A percentile compares a stretch with the other conserved stretches of the same genome.
Conservation (phyloP, 1,140 invertebrate genomes). For the Pararge aegeria region DNA sequence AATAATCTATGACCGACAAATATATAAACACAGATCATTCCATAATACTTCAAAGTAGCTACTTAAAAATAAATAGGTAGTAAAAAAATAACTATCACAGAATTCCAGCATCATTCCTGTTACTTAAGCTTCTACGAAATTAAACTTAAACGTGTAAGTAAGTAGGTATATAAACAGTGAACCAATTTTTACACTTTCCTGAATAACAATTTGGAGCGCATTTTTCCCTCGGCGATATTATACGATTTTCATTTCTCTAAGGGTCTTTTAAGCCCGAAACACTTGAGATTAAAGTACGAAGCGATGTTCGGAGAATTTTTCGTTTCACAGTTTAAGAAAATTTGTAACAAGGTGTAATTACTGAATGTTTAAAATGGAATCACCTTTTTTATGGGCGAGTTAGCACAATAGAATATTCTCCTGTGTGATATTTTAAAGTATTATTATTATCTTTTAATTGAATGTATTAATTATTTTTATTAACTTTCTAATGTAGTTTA, state of each 20-base stretch:
- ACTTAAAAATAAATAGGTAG: too few species aligned
- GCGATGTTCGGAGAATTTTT: not conserved
- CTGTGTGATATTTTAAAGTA: not conserved
- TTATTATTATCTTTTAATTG: too few species aligned
- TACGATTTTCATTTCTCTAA: not conserved
- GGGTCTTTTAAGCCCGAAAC: not conserved
- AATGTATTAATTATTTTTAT: too few species aligned
- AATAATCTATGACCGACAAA: too few species aligned
- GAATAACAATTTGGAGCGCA: not conserved
- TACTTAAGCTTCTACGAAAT: too few species aligned
- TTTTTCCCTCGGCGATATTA: not conserved
- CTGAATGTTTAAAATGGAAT: not conserved
- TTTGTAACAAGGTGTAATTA: conserved; percentile 1
- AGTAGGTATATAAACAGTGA: not conserved
- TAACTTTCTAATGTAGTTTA: too few species aligned
- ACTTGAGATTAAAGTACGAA: not conserved
- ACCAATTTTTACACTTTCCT: conserved; percentile 1
- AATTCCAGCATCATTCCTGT: too few species aligned
- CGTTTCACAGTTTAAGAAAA: conserved; percentile 1
- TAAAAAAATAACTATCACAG: too few species aligned
- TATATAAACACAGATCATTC: too few species aligned
- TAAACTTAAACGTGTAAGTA: too few species aligned
- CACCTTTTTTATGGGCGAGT: not conserved
- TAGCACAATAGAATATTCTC: not conserved
- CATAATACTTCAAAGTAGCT: too few species aligned